Base-by-base conservation (phyloP, 2,797 vertebrate species). In the Dendrocincla tyrannina region DNA sequence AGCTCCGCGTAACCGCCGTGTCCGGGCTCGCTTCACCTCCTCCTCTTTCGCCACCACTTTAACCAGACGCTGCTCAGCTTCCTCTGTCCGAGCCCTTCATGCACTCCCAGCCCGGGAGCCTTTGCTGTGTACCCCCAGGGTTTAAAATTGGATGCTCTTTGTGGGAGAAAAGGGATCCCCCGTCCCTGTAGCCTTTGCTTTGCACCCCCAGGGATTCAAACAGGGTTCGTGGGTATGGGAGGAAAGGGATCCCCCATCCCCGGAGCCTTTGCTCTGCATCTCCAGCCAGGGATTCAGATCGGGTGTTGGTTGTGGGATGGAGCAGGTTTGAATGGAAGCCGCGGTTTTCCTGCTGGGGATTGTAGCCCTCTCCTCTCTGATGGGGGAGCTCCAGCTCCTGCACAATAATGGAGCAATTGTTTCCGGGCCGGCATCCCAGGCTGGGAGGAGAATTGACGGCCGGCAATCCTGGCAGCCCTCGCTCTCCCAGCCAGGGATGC, bases 341-440 rank as follows among this genome's bases (percentile, higher is more conserved):
- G 87, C n/a, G 86, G 69, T 70, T 94, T 91, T 27, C 33, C 44
- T 52, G 84, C 52, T 1, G 49, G 64, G 79, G 79, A 58, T 63
- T 24, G 49, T 22, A 92, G 58, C 84, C 50, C 67, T 91, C 78
- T 89, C 79, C 74, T 47, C 37, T 24, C 69, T 22, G 92, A 35
- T 24, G 42, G 82, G 84, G 95, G 77, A 91, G 75, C 83, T 89
- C 52, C 88, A 78, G 66, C 47, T 56, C 72, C 84, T 56, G 70
- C 2, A 77, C 87, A 73, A 96, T 92, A 96, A 96, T 94, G 88
- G 78, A 94, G 86, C 93, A 72, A 93, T 96, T 96, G 95, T 97
- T 97, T 95, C 91, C 89, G 68, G 81, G 84, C 60, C 67, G 44
- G 53, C 76, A 91, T 94, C 93, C 93, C 93, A 89, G 93, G 28